Percentiles rank a stretch among this genome's conserved stretches.
Conservation (phyloP, 2,113 vertebrate genomes). For the Noctilio leporinus region DNA sequence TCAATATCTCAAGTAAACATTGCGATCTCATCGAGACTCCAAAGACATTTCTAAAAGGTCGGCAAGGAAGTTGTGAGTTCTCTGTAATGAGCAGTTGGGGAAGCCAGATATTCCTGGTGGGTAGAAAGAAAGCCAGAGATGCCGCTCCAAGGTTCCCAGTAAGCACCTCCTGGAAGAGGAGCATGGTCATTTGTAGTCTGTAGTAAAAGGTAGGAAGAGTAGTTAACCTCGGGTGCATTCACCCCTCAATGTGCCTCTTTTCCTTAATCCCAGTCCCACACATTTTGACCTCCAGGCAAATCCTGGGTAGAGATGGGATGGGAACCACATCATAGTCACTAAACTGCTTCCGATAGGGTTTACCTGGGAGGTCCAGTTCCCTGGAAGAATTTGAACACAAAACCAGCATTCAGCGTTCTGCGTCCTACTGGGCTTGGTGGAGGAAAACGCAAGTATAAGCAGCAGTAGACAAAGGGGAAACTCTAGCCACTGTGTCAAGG, state of each 20-base stretch:
- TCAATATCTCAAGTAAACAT: not conserved
- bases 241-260: not conserved
- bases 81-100: not conserved
- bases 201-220: not conserved
- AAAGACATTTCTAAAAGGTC: not conserved
- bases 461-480: not conserved
- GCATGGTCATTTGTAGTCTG: not conserved
- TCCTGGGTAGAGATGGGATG: not conserved
- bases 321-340: not conserved
- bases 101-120: not conserved
- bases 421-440: not conserved
- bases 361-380: not conserved
- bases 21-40: not conserved
- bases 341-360: not conserved
- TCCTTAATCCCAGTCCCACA: not conserved
- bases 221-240: not conserved
- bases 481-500: not conserved
- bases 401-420: not conserved
- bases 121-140: not conserved
- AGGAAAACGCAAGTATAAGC: not conserved
- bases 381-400: constrained; percentile 5
- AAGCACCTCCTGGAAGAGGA: not conserved
- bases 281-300: not conserved
- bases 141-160: not conserved
- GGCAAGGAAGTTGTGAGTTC: not conserved